A percentile compares a stretch with the other conserved stretches of the same genome.
Evolutionary conservation across 2,888 invertebrate genomes (phyloP).

Genomic region (Gastrophysa polygoni): DNA sequence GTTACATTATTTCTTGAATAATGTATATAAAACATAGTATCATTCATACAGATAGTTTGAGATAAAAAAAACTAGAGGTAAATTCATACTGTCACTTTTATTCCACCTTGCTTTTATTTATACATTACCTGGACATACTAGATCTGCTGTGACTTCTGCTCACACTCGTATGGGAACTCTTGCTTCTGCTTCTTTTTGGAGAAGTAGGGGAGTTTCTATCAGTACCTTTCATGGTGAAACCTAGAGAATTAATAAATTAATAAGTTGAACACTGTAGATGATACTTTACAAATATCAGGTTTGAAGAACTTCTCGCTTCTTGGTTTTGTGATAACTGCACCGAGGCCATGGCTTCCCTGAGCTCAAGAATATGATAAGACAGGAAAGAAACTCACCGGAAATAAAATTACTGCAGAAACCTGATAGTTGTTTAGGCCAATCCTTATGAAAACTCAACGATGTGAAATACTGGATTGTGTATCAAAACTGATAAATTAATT

Average conservation of each 20-base stretch:
- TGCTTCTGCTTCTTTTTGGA: slow-evolving; percentile 46
- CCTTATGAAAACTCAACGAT: not conserved
- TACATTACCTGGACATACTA: slow-evolving; percentile 31
- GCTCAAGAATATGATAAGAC: not conserved
- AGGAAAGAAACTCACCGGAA: too few relatives aligned
- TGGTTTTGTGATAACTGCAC: not conserved
- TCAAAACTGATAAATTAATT: not conserved
- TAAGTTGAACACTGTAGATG: not conserved
- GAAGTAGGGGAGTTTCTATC: slow-evolving; percentile 48
- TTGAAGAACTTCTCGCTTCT: not conserved
- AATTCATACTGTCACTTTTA: too few relatives aligned
- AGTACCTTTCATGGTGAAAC: slow-evolving; percentile 48
- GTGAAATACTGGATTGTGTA: not conserved
- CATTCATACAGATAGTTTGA: too few relatives aligned
- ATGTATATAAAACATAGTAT: too few relatives aligned
- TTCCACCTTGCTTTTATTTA: too few relatives aligned
- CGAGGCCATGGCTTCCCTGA: not conserved
- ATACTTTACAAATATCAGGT: not conserved
- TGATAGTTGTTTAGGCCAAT: too few relatives aligned
- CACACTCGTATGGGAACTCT: slow-evolving; percentile 51
- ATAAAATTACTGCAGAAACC: not conserved
- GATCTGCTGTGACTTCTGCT: slow-evolving; percentile 42
- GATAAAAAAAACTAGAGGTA: too few relatives aligned
- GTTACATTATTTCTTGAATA: too few relatives aligned
- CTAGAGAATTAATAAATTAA: not conserved